A percentile compares a stretch with the other conserved stretches of the same genome.
These are phyloP conservation scores for Numida meleagris DNA, from an alignment of 2,113 vertebrate genomes.

Conservation along the genomic window DNA sequence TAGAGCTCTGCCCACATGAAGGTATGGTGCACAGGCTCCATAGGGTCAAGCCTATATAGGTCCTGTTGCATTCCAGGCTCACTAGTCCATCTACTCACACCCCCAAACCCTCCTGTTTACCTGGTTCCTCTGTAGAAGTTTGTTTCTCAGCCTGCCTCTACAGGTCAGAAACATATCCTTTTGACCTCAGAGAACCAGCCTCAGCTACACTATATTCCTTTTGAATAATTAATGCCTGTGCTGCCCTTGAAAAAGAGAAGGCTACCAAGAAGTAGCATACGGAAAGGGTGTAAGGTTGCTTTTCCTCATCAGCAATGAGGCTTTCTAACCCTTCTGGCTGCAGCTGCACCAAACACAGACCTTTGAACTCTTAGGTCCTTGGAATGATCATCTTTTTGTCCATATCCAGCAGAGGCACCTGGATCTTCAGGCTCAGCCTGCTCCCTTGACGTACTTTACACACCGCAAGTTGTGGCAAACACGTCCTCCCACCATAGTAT, in stretches of 20 bases:
- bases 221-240: neutral
- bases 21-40: neutral
- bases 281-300: neutral
- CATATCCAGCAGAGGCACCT: neutral
- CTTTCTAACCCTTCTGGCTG: neutral
- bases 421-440: neutral
- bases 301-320: neutral
- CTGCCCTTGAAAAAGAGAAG: neutral
- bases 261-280: neutral
- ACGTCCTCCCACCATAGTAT: fast-evolving
- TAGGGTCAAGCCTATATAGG: neutral
- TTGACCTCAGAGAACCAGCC: neutral
- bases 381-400: neutral
- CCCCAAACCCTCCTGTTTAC: neutral
- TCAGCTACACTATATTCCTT: neutral
- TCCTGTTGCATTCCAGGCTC: neutral
- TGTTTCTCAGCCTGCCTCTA: neutral
- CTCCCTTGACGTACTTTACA: neutral
- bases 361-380: neutral
- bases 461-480: neutral
- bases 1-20: neutral
- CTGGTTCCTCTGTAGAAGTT: neutral
- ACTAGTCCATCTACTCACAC: neutral
- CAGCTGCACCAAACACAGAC: neutral
- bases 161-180: neutral